Evolutionary conservation across 2,113 vertebrate genomes (phyloP).

Genomic region (Smithornis capensis): DNA sequence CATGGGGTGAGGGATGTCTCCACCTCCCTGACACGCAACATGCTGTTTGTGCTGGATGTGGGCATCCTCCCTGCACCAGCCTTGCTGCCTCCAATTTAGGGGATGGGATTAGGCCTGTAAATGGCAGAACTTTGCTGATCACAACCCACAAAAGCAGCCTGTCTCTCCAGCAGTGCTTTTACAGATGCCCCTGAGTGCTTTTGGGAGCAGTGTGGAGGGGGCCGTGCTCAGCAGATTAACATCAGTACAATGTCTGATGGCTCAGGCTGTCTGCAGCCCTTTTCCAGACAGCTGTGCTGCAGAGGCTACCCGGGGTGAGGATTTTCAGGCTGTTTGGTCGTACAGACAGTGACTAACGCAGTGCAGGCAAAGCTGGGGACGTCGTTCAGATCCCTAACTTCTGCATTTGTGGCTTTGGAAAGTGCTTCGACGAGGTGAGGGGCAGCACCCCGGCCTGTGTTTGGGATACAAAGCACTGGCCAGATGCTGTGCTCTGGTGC

Average conservation of each 20-base stretch:
- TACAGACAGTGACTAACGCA: neutral
- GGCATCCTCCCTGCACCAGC: neutral
- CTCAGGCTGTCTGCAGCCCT: neutral
- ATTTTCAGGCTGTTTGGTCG: neutral
- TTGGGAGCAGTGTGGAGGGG: neutral
- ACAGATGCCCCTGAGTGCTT: neutral
- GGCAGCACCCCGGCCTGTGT: neutral
- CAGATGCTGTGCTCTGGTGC: neutral
- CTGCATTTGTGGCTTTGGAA: neutral
- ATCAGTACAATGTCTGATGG: rapidly evolving
- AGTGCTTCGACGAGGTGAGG: rapidly evolving
- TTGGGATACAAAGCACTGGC: neutral
- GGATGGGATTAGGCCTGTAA: neutral
- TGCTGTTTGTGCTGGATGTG: neutral
- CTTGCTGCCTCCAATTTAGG: neutral
- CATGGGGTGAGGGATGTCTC: neutral
- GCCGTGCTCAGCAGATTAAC: neutral
- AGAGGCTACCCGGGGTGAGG: neutral
- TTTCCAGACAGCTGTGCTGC: neutral
- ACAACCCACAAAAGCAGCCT: neutral
- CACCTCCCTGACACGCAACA: neutral
- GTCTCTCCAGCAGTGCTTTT: neutral
- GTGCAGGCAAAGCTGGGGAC: neutral
- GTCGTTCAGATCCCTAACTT: neutral
- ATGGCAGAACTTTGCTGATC: neutral